Evolutionary conservation across 2,888 invertebrate genomes (phyloP).

Genomic region (Macrophya annulata): DNA sequence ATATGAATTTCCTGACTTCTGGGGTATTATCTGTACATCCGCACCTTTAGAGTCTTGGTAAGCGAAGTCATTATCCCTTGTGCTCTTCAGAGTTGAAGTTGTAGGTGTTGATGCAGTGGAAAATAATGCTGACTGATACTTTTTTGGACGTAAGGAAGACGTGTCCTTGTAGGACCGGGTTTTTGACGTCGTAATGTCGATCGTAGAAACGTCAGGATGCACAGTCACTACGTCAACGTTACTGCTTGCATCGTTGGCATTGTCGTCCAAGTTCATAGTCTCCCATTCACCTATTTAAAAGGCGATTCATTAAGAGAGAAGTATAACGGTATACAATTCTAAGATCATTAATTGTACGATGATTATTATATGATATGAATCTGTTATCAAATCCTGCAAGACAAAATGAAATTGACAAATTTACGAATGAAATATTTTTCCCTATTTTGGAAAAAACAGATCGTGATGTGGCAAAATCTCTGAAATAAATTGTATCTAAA

Average conservation of each 20-base stretch:
- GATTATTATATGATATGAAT: not conserved
- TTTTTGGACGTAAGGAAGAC: slow-evolving; percentile 27
- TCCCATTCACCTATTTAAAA: slow-evolving; percentile 36
- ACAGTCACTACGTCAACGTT: slow-evolving; percentile 49
- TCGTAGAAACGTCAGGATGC: slow-evolving; percentile 48
- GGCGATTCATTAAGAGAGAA: not conserved
- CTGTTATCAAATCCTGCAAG: not conserved
- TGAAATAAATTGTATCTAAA: not conserved
- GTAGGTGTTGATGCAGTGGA: not conserved
- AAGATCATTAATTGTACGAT: not conserved
- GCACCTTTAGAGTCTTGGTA: slow-evolving; percentile 28
- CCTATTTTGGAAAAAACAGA: not conserved
- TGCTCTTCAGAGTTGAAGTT: not conserved
- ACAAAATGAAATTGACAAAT: not conserved
- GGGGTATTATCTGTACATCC: slow-evolving; percentile 33
- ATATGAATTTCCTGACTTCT: not conserved
- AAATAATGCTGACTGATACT: slow-evolving; percentile 13
- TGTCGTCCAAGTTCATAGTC: slow-evolving; percentile 28
- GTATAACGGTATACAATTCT: not conserved
- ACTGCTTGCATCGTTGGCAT: slow-evolving; percentile 33
- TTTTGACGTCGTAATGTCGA: slow-evolving; percentile 52
- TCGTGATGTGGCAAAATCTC: no score
- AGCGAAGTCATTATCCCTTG: not conserved
- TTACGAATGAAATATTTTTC: not conserved
- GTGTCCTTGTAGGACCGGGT: slow-evolving; percentile 48